Conservation (phyloP, 2,888 invertebrate genomes). For the Maniola hyperantus region DNA sequence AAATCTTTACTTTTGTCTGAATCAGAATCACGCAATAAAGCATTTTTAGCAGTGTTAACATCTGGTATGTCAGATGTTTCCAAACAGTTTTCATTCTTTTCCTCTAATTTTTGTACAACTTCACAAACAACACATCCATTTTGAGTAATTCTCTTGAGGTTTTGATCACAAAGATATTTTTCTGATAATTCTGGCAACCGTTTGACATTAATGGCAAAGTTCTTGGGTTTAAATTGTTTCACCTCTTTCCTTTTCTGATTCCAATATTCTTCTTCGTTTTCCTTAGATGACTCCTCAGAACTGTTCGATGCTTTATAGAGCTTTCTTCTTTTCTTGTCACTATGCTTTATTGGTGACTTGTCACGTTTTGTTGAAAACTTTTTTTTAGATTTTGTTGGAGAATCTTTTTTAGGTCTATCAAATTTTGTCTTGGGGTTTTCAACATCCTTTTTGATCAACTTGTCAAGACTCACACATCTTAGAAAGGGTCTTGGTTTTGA, state of each 20-base stretch:
- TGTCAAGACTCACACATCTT: constrained; percentile 70
- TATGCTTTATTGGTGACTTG: constrained; percentile 17
- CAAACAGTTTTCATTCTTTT: constrained; percentile 18
- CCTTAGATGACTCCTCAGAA: constrained; percentile 43
- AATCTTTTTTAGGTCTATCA: constrained; percentile 25
- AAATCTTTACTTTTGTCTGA: constrained; percentile 24
- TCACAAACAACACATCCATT: constrained; percentile 52
- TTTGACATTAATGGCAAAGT: constrained; percentile 53
- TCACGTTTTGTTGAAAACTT: constrained; percentile 27
- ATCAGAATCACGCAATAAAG: constrained; percentile 50
- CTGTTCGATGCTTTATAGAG: constrained; percentile 19
- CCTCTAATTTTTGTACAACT: constrained; percentile 21
- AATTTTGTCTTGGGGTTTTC: constrained; percentile 14
- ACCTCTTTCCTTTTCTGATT: constrained; percentile 54
- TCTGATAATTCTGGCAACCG: constrained; percentile 55
- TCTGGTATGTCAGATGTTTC: constrained; percentile 36
- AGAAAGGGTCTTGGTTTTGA: constrained; percentile 53
- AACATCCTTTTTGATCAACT: constrained; percentile 62
- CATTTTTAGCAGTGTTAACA: constrained; percentile 39
- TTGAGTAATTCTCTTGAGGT: constrained; percentile 56
- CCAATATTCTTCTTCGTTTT: constrained; percentile 46
- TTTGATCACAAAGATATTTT: constrained; percentile 51
- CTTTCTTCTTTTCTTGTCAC: constrained; percentile 18
- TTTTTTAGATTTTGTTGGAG: constrained; percentile 30
- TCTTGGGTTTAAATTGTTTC: constrained; percentile 58